phyloP scores from a whole-genome alignment of 2,797 vertebrate species.

The Argya squamiceps region DNA sequence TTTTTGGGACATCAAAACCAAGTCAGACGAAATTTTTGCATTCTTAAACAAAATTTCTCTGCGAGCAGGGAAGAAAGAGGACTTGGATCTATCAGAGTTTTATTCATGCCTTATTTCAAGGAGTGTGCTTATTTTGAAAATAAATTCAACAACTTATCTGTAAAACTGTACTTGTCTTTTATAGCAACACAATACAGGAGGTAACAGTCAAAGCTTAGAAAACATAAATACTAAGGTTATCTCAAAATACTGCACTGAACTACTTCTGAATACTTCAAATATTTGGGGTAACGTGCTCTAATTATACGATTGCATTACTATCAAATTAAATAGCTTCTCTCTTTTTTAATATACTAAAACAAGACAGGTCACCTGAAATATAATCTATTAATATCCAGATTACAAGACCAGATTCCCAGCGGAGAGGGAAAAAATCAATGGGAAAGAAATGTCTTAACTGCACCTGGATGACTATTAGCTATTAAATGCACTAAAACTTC shows the following conservation, averaged over 20 bases:
- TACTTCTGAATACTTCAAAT: constrained; percentile 41
- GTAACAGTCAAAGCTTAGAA: not conserved
- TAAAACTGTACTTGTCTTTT: not conserved
- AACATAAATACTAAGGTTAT: constrained; percentile 42
- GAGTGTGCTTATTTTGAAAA: not conserved
- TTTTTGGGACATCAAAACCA: not conserved
- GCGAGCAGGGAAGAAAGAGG: not conserved
- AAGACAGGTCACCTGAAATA: constrained; percentile 21
- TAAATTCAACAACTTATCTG: not conserved
- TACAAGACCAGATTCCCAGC: not conserved
- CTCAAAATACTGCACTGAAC: constrained; percentile 51
- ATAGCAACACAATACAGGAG: not conserved
- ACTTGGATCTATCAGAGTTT: not conserved
- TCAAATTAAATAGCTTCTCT: constrained; percentile 21
- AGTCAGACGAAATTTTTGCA: not conserved
- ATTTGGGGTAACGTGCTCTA: constrained; percentile 41
- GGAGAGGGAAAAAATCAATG: not conserved
- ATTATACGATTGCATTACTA: constrained; percentile 17
- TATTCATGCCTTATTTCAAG: not conserved
- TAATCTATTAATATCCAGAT: constrained; percentile 12
- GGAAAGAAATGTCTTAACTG: not conserved
- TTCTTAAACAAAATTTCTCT: not conserved
- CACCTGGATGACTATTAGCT: not conserved
- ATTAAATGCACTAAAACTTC: not conserved
- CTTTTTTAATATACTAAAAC: not conserved